A percentile compares a stretch with the other conserved stretches of the same genome.
phyloP scores from a whole-genome alignment of 2,888 invertebrate genomes.

The Acleris emargana region DNA sequence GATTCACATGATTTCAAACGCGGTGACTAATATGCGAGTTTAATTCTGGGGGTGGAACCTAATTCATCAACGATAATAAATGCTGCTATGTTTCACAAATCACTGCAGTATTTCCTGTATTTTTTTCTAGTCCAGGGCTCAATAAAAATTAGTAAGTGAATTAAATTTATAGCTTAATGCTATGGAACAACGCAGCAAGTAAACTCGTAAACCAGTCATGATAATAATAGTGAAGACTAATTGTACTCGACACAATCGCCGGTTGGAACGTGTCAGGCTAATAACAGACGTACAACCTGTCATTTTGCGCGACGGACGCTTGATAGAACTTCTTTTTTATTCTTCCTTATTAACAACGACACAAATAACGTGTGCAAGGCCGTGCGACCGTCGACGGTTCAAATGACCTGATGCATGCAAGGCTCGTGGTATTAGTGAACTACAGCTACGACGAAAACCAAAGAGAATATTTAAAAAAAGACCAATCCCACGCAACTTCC shows the following conservation, averaged over 20 bases:
- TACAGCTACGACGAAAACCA: background rate
- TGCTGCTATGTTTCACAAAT: no score
- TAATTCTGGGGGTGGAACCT: background rate
- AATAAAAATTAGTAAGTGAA: no score
- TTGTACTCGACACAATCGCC: constrained; percentile 2
- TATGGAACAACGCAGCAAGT: background rate
- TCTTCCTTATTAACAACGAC: constrained; percentile 27
- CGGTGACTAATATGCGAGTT: background rate
- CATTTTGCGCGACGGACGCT: constrained; percentile 15
- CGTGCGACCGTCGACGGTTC: constrained; percentile 16
- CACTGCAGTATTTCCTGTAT: no score
- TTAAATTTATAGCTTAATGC: no score
- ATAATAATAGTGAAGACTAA: constrained; percentile 5
- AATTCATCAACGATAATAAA: no score
- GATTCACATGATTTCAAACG: background rate
- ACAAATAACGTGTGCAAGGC: constrained; percentile 32
- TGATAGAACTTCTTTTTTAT: constrained; percentile 20
- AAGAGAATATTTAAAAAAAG: background rate
- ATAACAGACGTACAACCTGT: constrained; percentile 19
- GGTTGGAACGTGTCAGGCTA: constrained; percentile 22
- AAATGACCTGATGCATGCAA: constrained; percentile 14
- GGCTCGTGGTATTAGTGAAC: background rate
- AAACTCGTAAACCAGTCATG: background rate
- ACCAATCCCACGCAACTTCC: background rate
- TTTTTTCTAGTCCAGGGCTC: no score